phyloP scores from a whole-genome alignment of 2,888 invertebrate genomes.

The Pelosia muscerda region DNA sequence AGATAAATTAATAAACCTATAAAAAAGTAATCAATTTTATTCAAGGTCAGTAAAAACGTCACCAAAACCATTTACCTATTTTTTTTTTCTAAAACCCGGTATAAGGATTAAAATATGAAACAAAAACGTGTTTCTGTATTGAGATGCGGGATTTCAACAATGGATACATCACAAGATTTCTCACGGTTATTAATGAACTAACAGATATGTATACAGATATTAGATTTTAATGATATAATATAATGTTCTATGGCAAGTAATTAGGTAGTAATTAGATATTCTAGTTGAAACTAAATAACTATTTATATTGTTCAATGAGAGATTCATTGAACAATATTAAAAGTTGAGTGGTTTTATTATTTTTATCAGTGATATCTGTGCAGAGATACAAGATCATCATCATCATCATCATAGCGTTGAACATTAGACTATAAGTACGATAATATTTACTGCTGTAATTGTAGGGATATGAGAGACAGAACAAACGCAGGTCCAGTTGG shows the following conservation, averaged over 20 bases:
- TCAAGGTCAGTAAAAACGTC: not conserved
- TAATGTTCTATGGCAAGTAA: not conserved
- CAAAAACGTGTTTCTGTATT: constrained; percentile 1
- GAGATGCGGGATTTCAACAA: not conserved
- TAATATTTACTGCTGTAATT: too few relatives aligned
- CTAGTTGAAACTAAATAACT: too few relatives aligned
- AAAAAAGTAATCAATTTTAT: constrained; percentile 1
- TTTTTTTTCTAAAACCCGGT: not conserved
- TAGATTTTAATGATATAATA: not conserved
- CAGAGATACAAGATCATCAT: too few relatives aligned
- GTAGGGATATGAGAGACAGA: too few relatives aligned
- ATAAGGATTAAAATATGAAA: not conserved
- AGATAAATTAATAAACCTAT: not conserved
- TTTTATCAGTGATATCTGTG: too few relatives aligned
- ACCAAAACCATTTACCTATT: not conserved
- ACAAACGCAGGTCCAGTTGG: too few relatives aligned
- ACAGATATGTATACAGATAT: not conserved
- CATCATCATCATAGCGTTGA: too few relatives aligned
- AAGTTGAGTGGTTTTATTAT: too few relatives aligned
- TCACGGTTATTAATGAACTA: not conserved
- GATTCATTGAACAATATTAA: too few relatives aligned
- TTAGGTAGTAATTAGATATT: not conserved
- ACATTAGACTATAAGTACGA: too few relatives aligned
- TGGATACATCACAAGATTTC: not conserved
- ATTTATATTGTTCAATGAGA: too few relatives aligned